Evolutionary conservation across 2,113 vertebrate genomes (phyloP).

Genomic region (Ctenomys sociabilis): DNA sequence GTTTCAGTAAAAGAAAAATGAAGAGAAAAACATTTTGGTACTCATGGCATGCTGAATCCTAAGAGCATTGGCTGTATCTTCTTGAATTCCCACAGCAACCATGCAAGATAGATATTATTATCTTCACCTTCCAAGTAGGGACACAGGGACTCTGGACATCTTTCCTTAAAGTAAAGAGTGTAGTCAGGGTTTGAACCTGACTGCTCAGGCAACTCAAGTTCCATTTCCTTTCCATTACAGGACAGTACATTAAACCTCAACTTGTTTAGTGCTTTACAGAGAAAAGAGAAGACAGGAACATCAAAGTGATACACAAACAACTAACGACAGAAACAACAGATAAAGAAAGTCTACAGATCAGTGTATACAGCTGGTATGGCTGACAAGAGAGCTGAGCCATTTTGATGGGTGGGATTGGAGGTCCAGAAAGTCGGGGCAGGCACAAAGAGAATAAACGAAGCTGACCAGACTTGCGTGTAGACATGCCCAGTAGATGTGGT

Average conservation of each 20-base stretch:
- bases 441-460: not conserved
- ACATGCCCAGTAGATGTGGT: not conserved
- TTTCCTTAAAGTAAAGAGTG: not conserved
- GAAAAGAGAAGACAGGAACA: not conserved
- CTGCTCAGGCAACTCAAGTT: conserved; percentile 5
- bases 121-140: conserved; percentile 19
- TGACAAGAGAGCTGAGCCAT: accelerated
- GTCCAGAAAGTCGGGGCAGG: not conserved
- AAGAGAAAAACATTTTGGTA: conserved; percentile 27
- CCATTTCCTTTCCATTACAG: not conserved
- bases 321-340: not conserved
- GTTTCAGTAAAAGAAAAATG: conserved; percentile 10
- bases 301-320: not conserved
- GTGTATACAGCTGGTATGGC: accelerated
- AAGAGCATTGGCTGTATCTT: not conserved
- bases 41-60: not conserved
- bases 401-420: not conserved
- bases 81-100: conserved; percentile 22
- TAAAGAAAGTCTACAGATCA: not conserved
- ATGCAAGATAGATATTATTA: not conserved
- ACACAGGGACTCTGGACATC: not conserved
- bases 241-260: not conserved
- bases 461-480: not conserved
- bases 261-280: not conserved
- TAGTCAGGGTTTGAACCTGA: conserved; percentile 38